phyloP scores from a whole-genome alignment of 2,797 vertebrate species.

The Ctenochaetus hawaiiensis region DNA sequence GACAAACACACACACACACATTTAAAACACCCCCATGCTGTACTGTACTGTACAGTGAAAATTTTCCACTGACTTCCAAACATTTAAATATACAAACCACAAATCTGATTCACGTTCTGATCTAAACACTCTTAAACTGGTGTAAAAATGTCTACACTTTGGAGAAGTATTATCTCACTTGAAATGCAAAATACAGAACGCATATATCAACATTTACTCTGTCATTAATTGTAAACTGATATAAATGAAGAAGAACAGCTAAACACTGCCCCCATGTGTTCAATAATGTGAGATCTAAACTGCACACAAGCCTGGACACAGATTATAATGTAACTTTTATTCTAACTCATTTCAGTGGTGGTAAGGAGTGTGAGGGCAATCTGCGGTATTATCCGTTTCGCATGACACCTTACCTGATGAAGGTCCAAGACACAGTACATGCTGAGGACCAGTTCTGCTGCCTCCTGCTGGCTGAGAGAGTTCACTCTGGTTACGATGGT shows the following conservation, averaged over 20 bases:
- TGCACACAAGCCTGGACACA: not conserved
- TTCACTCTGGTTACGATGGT: conserved; percentile 99
- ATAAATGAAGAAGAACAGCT: not conserved
- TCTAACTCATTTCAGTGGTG: conserved; percentile 79
- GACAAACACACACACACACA: not conserved
- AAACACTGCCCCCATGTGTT: conserved; percentile 53
- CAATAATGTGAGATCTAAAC: not conserved
- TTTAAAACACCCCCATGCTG: not conserved
- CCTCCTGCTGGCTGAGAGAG: conserved; percentile 94
- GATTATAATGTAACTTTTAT: not conserved
- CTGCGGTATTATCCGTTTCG: conserved; percentile 93
- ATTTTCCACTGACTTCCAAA: not conserved
- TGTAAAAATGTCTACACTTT: not conserved
- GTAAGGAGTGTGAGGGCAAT: conserved; percentile 86
- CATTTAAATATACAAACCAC: not conserved
- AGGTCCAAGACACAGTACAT: conserved; percentile 87
- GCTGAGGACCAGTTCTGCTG: conserved; percentile 94
- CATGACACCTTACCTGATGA: conserved; percentile 96
- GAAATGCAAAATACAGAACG: too few species aligned
- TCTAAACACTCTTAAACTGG: not conserved
- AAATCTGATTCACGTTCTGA: not conserved
- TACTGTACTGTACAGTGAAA: conserved; percentile 6
- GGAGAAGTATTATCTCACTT: not conserved
- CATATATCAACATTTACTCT: not conserved
- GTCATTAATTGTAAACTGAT: not conserved